Percentiles rank a stretch among this genome's conserved stretches.
Conservation (phyloP, 2,113 vertebrate species). For the Lates calcarifer region DNA sequence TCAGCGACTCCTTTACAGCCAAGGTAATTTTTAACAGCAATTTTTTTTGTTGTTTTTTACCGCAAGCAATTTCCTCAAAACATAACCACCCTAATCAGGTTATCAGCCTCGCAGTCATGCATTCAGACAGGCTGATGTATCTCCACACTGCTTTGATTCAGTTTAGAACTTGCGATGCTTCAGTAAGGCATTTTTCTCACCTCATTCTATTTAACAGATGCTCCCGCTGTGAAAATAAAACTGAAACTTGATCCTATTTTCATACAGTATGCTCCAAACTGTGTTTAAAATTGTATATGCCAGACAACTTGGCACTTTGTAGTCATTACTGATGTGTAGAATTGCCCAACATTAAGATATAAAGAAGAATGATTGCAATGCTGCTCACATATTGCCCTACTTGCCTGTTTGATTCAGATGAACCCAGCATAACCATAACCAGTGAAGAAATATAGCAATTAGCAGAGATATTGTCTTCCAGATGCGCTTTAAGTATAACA, state of each 20-base stretch:
- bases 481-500: background rate
- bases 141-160: slow-evolving; percentile 22
- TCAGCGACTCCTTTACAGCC: slow-evolving; percentile 3
- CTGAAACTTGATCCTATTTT: slow-evolving; percentile 11
- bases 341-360: background rate
- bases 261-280: background rate
- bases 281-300: background rate
- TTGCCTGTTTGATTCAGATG: background rate
- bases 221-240: slow-evolving; percentile 24
- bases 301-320: background rate
- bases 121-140: slow-evolving; percentile 25
- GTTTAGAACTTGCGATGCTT: slow-evolving; percentile 12
- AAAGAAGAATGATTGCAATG: background rate
- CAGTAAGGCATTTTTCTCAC: background rate
- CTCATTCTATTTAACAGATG: slow-evolving; percentile 28
- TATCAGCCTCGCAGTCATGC: slow-evolving; percentile 34
- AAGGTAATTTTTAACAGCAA: slow-evolving; percentile 14
- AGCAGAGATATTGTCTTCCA: slow-evolving; percentile 6
- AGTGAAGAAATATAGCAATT: background rate
- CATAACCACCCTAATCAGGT: slow-evolving; percentile 42
- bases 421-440: background rate
- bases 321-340: slow-evolving; percentile 4
- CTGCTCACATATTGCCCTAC: background rate
- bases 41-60: slow-evolving; percentile 32
- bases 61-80: slow-evolving; percentile 47